Conservation (phyloP, 2,888 invertebrate species). For the Cheilosia vulpina region DNA sequence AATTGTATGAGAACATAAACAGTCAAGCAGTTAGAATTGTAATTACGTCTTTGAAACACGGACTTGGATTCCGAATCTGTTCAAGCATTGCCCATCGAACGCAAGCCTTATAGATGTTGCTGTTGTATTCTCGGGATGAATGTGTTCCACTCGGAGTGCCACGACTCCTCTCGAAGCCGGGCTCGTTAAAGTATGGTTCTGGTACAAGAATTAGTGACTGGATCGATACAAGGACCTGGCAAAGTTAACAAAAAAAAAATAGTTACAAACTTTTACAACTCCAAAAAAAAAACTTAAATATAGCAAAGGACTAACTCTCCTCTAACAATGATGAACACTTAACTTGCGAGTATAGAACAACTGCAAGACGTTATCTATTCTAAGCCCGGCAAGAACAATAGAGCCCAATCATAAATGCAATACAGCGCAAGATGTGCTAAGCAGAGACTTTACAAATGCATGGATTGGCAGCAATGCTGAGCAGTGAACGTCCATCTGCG, state of each 20-base stretch:
- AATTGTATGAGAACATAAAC: neutral
- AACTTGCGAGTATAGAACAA: neutral
- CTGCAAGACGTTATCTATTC: no score
- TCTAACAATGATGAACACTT: no score
- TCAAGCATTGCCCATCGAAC: slow-evolving; percentile 98
- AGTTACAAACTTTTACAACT: neutral
- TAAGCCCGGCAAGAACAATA: no score
- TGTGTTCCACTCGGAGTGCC: slow-evolving; percentile 94
- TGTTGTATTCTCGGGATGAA: slow-evolving; percentile 96
- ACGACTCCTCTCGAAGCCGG: slow-evolving; percentile 95
- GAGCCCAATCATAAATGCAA: no score
- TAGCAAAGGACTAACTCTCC: no score
- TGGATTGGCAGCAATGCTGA: no score
- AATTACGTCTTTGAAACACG: slow-evolving; percentile 94
- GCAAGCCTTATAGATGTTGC: slow-evolving; percentile 97
- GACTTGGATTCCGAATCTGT: slow-evolving; percentile 94
- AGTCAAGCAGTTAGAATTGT: slow-evolving; percentile 16
- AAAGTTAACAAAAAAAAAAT: neutral
- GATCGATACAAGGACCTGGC: slow-evolving; percentile 94
- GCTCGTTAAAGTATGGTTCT: slow-evolving; percentile 97
- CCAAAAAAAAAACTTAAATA: no score
- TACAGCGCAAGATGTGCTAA: no score
- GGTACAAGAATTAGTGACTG: slow-evolving; percentile 96
- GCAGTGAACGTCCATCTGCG: no score
- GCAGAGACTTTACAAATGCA: no score